Evolutionary conservation across 2,797 vertebrate genomes (phyloP).

Genomic region (Hippocampus kuda): DNA sequence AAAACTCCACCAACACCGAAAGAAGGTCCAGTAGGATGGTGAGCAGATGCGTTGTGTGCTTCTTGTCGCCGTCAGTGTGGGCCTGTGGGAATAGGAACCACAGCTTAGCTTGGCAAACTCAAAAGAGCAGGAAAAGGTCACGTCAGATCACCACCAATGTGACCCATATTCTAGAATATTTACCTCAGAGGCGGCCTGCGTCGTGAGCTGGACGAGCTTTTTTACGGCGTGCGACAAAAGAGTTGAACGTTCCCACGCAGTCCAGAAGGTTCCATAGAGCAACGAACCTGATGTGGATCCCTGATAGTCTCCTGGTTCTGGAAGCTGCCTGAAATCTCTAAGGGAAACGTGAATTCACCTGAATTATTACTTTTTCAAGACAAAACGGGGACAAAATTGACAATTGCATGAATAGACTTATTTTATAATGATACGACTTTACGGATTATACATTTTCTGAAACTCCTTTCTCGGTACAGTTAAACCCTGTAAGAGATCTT

Average conservation of each 20-base stretch:
- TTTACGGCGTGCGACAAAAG: slow-evolving; percentile 59
- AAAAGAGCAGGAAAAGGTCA: background rate
- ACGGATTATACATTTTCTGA: too few species aligned
- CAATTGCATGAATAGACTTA: too few species aligned
- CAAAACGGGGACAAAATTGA: background rate
- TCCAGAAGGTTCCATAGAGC: slow-evolving; percentile 66
- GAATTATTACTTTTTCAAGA: background rate
- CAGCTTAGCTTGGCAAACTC: background rate
- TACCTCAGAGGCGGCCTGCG: slow-evolving; percentile 46
- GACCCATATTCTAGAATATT: background rate
- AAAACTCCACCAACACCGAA: slow-evolving; percentile 80
- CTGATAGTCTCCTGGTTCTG: slow-evolving; percentile 16
- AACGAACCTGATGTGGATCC: slow-evolving; percentile 40
- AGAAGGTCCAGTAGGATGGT: slow-evolving; percentile 73
- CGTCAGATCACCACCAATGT: background rate
- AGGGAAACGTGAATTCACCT: background rate
- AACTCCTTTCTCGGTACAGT: too few species aligned
- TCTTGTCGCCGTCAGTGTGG: slow-evolving; percentile 29
- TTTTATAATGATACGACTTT: too few species aligned
- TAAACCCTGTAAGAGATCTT: too few species aligned
- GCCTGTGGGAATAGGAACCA: slow-evolving; percentile 30
- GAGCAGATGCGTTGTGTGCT: slow-evolving; percentile 65
- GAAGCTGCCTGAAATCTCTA: slow-evolving; percentile 33
- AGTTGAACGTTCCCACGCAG: slow-evolving; percentile 63
- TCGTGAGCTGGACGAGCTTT: slow-evolving; percentile 53